phyloP scores from a whole-genome alignment of 2,113 vertebrate genomes.

The Planiliza haematocheilus region DNA sequence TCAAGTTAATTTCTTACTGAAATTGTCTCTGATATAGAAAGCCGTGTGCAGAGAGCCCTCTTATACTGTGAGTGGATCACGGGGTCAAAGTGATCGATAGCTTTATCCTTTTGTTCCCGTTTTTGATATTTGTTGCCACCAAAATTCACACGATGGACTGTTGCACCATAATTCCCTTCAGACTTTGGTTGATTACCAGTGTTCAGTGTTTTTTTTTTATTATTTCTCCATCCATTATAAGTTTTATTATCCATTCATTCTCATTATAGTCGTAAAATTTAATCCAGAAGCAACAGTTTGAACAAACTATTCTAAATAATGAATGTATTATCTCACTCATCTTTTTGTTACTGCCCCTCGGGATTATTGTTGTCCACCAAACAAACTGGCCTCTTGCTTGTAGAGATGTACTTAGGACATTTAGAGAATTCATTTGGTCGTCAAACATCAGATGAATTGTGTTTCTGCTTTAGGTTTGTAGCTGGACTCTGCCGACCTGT shows the following conservation, averaged over 20 bases:
- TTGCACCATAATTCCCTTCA: conserved; percentile 34
- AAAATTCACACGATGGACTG: conserved; percentile 41
- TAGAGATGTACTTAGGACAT: neutral
- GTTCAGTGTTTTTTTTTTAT: conserved; percentile 40
- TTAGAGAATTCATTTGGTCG: neutral
- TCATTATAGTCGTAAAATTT: conserved; percentile 24
- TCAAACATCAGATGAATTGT: conserved; percentile 6
- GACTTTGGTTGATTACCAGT: conserved; percentile 19
- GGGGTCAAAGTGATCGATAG: conserved; percentile 78
- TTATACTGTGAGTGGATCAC: conserved; percentile 91
- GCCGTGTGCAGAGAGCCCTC: conserved; percentile 86
- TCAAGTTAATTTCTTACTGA: conserved; percentile 88
- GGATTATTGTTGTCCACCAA: neutral
- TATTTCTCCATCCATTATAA: neutral
- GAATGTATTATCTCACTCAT: conserved; percentile 60
- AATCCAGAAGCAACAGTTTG: conserved; percentile 22
- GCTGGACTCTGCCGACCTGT: neutral
- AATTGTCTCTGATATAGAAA: conserved; percentile 87
- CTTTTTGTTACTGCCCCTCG: conserved; percentile 9
- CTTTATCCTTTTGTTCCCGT: conserved; percentile 83
- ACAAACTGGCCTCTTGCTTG: conserved; percentile 18
- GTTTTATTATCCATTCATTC: conserved; percentile 16
- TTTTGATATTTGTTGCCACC: conserved; percentile 79
- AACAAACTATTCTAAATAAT: conserved; percentile 32
- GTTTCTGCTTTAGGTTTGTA: conserved; percentile 20